Evolutionary conservation across 2,888 invertebrate species (phyloP).

Genomic region (Dynastes hyllus): DNA sequence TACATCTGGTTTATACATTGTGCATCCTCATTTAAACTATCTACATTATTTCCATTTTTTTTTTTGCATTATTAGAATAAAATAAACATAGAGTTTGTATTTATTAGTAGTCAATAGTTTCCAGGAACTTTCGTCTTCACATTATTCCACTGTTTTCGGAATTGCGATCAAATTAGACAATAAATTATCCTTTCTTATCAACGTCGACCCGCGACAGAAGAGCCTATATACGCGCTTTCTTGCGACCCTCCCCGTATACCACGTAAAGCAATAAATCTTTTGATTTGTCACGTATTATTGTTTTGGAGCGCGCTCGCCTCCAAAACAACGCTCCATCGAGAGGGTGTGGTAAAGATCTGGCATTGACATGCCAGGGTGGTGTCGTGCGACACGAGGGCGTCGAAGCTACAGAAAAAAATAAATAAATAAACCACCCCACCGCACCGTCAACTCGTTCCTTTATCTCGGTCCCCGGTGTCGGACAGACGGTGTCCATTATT

Average conservation of each 20-base stretch:
- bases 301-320: slow-evolving; percentile 19
- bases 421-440: slow-evolving; percentile 42
- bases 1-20: no score
- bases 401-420: slow-evolving; percentile 26
- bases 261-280: slow-evolving; percentile 33
- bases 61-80: no score
- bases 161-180: slow-evolving; percentile 23
- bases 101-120: no score
- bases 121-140: no score
- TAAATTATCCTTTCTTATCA: slow-evolving; percentile 33
- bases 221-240: not conserved
- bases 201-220: slow-evolving; percentile 3
- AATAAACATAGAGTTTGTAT: no score
- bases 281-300: slow-evolving; percentile 44
- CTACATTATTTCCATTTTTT: no score
- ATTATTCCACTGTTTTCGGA: slow-evolving; percentile 8
- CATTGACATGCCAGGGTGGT: slow-evolving; percentile 23
- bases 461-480: slow-evolving; percentile 38
- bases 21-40: no score
- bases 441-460: slow-evolving; percentile 21
- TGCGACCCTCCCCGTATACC: not conserved
- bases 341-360: slow-evolving; percentile 40
- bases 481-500: slow-evolving; percentile 44
- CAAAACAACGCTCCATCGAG: slow-evolving; percentile 2
- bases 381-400: slow-evolving; percentile 37